Conservation (phyloP, 2,797 vertebrate species). For the Sebastes diaconus region DNA sequence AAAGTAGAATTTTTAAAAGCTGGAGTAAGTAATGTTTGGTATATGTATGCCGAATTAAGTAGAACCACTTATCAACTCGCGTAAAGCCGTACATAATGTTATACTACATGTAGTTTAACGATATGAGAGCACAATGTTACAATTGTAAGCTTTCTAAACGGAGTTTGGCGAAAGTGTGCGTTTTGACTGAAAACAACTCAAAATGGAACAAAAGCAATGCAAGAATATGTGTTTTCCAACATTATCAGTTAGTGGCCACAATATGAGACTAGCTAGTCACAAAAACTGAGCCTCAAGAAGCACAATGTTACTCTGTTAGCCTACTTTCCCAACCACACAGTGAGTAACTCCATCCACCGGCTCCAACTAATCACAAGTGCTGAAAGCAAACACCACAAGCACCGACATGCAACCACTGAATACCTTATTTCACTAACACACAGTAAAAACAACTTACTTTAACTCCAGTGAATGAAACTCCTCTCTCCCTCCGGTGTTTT, state of each 20-base stretch:
- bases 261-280: neutral
- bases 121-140: neutral
- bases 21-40: fast-evolving
- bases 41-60: neutral
- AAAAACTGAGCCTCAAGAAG: neutral
- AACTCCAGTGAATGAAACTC: slow-evolving; percentile 41
- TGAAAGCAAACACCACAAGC: neutral
- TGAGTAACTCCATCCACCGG: neutral
- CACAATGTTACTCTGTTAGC: neutral
- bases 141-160: neutral
- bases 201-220: neutral
- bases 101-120: fast-evolving
- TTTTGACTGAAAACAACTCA: neutral
- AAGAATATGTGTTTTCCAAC: too few relatives aligned
- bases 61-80: fast-evolving
- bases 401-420: neutral
- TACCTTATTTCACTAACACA: neutral
- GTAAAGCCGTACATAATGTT: fast-evolving
- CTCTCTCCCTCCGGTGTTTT: slow-evolving; percentile 23
- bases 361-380: neutral
- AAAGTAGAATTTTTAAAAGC: neutral
- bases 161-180: neutral
- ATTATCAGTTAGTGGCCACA: neutral
- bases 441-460: slow-evolving; percentile 75
- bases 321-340: neutral